phyloP scores from a whole-genome alignment of 2,888 invertebrate genomes.

The Pachliopta kotzebuea region DNA sequence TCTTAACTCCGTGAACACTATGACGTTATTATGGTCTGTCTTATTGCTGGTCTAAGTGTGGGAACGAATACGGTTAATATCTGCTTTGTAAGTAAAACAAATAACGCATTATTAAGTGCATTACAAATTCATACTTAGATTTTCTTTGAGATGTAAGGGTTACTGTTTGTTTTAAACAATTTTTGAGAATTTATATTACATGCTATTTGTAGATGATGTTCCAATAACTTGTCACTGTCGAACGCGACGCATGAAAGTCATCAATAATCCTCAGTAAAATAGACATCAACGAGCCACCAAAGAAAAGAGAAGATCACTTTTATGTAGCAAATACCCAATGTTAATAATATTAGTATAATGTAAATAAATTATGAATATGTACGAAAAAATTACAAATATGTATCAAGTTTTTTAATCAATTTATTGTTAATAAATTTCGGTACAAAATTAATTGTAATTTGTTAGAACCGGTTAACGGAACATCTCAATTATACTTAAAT shows the following conservation, averaged over 20 bases:
- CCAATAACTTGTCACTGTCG: neutral
- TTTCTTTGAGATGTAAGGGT: neutral
- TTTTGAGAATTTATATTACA: neutral
- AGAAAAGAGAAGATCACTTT: conserved; percentile 1
- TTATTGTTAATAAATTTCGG: neutral
- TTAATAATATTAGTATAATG: no score
- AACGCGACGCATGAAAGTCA: neutral
- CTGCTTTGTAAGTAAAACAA: neutral
- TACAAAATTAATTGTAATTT: neutral
- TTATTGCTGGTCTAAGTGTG: neutral
- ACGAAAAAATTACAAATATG: no score
- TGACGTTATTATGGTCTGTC: conserved; percentile 12
- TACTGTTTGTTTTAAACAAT: neutral
- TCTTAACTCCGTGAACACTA: conserved; percentile 2
- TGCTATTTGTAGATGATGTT: neutral
- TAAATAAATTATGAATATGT: no score
- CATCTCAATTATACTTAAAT: conserved; percentile 27
- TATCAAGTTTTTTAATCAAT: no score
- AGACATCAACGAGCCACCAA: conserved; percentile 23
- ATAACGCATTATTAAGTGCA: neutral
- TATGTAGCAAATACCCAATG: neutral
- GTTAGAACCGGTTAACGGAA: conserved; percentile 3
- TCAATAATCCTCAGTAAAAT: conserved; percentile 12
- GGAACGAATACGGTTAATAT: neutral
- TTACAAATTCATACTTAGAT: neutral